These are phyloP conservation scores for Myxocyprinus asiaticus DNA, from an alignment of 2,113 vertebrate genomes.

Conservation along the genomic window DNA sequence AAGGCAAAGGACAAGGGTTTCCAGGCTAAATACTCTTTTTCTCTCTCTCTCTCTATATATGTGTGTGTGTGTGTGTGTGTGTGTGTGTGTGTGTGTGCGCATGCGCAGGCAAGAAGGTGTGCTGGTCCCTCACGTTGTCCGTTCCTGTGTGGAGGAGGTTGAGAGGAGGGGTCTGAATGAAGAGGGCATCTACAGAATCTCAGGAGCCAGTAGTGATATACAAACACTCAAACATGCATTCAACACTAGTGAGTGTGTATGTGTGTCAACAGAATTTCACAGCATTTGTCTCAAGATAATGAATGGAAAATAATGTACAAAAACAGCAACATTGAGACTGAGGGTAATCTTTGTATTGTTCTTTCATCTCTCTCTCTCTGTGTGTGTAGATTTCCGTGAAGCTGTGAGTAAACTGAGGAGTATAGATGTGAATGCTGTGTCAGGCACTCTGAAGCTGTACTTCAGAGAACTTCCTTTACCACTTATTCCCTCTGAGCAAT, in stretches of 20 bases:
- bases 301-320: too few relatives aligned
- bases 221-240: slow-evolving; percentile 67
- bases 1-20: too few relatives aligned
- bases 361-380: not conserved
- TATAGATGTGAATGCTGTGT: slow-evolving; percentile 70
- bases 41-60: too few relatives aligned
- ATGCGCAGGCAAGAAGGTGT: slow-evolving; percentile 71
- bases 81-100: not conserved
- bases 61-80: too few relatives aligned
- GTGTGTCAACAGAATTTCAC: too few relatives aligned
- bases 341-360: too few relatives aligned
- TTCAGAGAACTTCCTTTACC: slow-evolving; percentile 75
- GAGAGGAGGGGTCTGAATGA: slow-evolving; percentile 73
- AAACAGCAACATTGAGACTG: too few relatives aligned
- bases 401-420: slow-evolving; percentile 66
- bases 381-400: slow-evolving; percentile 69
- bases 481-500: slow-evolving; percentile 68
- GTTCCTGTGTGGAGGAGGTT: slow-evolving; percentile 73
- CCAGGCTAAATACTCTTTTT: too few relatives aligned
- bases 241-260: slow-evolving; percentile 68
- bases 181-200: slow-evolving; percentile 76
- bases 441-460: slow-evolving; percentile 74
- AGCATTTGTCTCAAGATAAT: too few relatives aligned
- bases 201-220: slow-evolving; percentile 68
- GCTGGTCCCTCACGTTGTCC: slow-evolving; percentile 73